Conservation (phyloP, 2,888 invertebrate species). For the Lingula anatina region DNA sequence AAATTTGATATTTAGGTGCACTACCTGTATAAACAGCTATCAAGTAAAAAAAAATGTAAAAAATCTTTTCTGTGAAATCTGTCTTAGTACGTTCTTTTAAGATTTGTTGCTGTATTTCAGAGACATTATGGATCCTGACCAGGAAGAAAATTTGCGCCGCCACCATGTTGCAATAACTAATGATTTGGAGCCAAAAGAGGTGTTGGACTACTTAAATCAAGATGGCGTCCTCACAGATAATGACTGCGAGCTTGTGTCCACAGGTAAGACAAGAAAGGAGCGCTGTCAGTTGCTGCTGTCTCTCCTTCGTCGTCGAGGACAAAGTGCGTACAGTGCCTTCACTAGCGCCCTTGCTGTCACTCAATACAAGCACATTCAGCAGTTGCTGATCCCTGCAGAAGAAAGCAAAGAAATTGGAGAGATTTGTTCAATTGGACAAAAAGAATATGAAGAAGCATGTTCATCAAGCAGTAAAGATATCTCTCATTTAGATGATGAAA, state of each 20-base stretch:
- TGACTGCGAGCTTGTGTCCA: slow-evolving; percentile 13
- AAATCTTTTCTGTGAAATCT: no score
- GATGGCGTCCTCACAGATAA: slow-evolving; percentile 20
- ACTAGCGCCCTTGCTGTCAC: slow-evolving; percentile 8
- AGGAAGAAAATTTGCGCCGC: slow-evolving; percentile 7
- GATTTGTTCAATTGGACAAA: no score
- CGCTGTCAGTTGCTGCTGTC: slow-evolving; percentile 14
- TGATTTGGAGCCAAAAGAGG: slow-evolving; percentile 15
- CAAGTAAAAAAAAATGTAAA: no score
- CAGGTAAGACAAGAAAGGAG: slow-evolving; percentile 11
- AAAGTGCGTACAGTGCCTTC: slow-evolving; percentile 15
- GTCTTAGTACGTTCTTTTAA: no score
- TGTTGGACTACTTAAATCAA: slow-evolving; percentile 13
- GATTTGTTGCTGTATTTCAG: no score
- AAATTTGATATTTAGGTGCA: no score
- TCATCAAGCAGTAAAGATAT: no score
- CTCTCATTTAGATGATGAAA: no score
- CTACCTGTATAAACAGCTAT: no score
- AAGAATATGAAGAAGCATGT: no score
- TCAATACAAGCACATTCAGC: slow-evolving; percentile 8
- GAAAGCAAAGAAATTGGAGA: no score
- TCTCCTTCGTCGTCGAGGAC: slow-evolving; percentile 15
- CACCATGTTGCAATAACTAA: slow-evolving; percentile 11
- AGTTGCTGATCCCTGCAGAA: slow-evolving; percentile 1
- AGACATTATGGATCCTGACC: slow-evolving; percentile 12